Evolutionary conservation across 2,113 vertebrate species (phyloP).

Genomic region (Ochotona princeps): DNA sequence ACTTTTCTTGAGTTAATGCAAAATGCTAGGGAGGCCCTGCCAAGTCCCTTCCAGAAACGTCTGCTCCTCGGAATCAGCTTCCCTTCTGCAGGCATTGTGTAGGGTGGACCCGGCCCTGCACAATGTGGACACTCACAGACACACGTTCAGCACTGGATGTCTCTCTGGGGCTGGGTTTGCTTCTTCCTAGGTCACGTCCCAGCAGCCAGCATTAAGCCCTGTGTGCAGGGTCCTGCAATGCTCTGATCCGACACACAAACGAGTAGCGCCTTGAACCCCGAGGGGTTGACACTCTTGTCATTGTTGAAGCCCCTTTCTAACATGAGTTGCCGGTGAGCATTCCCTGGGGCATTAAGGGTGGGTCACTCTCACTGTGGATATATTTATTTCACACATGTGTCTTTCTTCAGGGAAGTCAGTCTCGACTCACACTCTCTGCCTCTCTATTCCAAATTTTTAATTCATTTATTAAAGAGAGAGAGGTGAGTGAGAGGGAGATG

Average conservation of each 20-base stretch:
- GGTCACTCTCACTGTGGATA: neutral
- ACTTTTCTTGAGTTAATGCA: conserved; percentile 74
- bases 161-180: neutral
- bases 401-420: neutral
- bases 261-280: neutral
- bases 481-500: too few relatives aligned
- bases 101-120: neutral
- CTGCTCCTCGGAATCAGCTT: neutral
- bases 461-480: too few relatives aligned
- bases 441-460: too few relatives aligned
- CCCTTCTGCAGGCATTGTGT: neutral
- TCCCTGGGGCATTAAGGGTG: neutral
- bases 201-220: neutral
- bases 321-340: neutral
- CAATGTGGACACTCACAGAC: neutral
- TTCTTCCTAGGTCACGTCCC: neutral
- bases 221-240: neutral
- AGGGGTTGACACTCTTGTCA: neutral
- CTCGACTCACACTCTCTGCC: too few relatives aligned
- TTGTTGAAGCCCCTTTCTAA: neutral
- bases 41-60: conserved; percentile 21
- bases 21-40: conserved; percentile 65
- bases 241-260: neutral
- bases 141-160: neutral
- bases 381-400: neutral